Percentiles rank a stretch among this genome's conserved stretches.
Conservation (phyloP, 2,888 invertebrate species). For the Dioctria rufipes region DNA sequence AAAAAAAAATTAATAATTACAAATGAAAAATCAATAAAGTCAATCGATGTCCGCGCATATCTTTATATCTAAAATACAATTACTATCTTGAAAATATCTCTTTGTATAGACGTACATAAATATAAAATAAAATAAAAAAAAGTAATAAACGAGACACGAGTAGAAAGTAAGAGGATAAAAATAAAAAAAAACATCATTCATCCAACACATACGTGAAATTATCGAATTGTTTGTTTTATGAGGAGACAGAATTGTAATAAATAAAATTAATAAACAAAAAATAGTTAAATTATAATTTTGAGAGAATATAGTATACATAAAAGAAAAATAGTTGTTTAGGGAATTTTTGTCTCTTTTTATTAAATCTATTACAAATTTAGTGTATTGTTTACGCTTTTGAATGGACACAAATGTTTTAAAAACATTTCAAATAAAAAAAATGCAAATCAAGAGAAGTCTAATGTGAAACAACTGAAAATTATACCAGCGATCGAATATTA, state of each 20-base stretch:
- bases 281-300: constrained; percentile 47
- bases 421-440: constrained; percentile 24
- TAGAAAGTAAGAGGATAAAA: background rate
- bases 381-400: constrained; percentile 45
- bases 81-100: constrained; percentile 38
- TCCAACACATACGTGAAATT: constrained; percentile 17
- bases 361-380: constrained; percentile 33
- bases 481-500: constrained; percentile 53
- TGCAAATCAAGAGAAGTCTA: constrained; percentile 7
- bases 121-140: constrained; percentile 28
- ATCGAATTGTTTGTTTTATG: constrained; percentile 48
- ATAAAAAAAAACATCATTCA: constrained; percentile 20
- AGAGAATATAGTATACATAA: constrained; percentile 46
- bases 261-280: background rate
- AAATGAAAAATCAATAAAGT: constrained; percentile 34
- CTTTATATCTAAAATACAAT: constrained; percentile 23
- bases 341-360: constrained; percentile 39
- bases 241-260: constrained; percentile 34
- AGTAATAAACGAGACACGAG: background rate
- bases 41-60: constrained; percentile 53
- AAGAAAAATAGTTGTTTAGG: constrained; percentile 35
- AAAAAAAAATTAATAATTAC: constrained; percentile 29
- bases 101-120: constrained; percentile 21
- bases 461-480: constrained; percentile 51
- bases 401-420: constrained; percentile 39